Evolutionary conservation across 2,888 invertebrate species (phyloP), one percentile per base, ranked within the genome.

Genomic region (Oxytorus armatus): DNA sequence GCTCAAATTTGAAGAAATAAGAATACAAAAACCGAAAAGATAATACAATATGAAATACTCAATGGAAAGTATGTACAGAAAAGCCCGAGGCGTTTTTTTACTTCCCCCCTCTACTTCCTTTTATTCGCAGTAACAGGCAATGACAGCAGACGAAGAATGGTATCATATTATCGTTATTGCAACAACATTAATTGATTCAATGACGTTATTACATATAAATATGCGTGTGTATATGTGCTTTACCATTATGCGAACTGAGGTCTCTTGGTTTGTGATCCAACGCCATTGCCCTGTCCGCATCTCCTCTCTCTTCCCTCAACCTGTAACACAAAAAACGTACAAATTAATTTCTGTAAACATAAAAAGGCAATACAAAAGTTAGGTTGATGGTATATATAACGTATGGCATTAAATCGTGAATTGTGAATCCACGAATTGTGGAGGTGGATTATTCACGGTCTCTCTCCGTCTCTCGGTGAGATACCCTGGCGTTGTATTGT

Each of bases 181-280:
- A 65, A 68, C 63, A 47, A 80, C 73, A 65, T 74, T 78, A 65
- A 78, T 74, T 69, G 61, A 66, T 76, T 72, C 57, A 59, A 80
- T 68, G 69, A 70, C 39, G 75, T 66, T 76, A 59, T 61, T 66
- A 18, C 47, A 36, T 63, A 33, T 68, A 16, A 53, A 3, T 18
- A 0, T 36, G 47, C 14, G 33, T 14, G 5, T 16, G n/a, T 65
- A 23, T 74, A 36, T 79, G 75, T 70, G 80, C 92, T 93, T 95
- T 93, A 97, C 97, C 96, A 93, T 97, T 97, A 93, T 96, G 96
- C 89, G 97, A 97, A 92, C 96, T 97, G 90, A 95, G 93, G 92
- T 97, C 97, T 92, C 97, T 94, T 83, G 96, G 96, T 93, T 97
- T 97, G 92, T 96, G 94, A 90, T 96, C 97, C 93, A 96, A 94